A percentile compares a stretch with the other conserved stretches of the same genome.
phyloP scores from a whole-genome alignment of 2,113 vertebrate genomes.

The Psammodynastes pulverulentus region DNA sequence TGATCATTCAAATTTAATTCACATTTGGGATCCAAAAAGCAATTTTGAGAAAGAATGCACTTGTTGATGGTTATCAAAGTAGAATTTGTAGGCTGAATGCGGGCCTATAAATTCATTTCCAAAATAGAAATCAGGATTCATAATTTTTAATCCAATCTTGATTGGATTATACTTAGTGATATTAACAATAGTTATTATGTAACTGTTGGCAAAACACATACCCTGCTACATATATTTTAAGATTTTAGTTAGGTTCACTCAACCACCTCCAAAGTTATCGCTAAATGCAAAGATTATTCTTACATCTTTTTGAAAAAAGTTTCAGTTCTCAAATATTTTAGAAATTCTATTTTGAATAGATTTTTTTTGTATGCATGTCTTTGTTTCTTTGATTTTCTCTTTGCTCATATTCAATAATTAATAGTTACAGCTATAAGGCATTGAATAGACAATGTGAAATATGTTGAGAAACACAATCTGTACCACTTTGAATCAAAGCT shows the following conservation, averaged over 20 bases:
- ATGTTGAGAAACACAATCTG: neutral
- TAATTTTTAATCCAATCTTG: neutral
- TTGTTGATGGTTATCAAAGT: neutral
- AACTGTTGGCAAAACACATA: neutral
- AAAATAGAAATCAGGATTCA: neutral
- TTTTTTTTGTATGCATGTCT: neutral
- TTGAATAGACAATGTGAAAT: neutral
- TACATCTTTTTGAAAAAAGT: neutral
- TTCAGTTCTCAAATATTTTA: neutral
- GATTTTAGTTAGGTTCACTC: neutral
- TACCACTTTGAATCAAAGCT: neutral
- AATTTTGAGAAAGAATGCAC: neutral
- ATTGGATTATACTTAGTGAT: neutral
- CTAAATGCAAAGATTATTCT: neutral
- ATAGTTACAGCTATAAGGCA: neutral
- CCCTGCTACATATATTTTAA: neutral
- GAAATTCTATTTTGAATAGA: neutral
- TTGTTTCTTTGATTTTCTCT: neutral
- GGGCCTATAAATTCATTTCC: neutral
- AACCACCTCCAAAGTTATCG: neutral
- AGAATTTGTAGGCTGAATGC: neutral
- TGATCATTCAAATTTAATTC: neutral
- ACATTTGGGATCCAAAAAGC: neutral
- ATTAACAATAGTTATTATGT: neutral
- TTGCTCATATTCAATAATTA: neutral